phyloP scores from a whole-genome alignment of 2,888 invertebrate genomes.

The Cephus sareptanus region DNA sequence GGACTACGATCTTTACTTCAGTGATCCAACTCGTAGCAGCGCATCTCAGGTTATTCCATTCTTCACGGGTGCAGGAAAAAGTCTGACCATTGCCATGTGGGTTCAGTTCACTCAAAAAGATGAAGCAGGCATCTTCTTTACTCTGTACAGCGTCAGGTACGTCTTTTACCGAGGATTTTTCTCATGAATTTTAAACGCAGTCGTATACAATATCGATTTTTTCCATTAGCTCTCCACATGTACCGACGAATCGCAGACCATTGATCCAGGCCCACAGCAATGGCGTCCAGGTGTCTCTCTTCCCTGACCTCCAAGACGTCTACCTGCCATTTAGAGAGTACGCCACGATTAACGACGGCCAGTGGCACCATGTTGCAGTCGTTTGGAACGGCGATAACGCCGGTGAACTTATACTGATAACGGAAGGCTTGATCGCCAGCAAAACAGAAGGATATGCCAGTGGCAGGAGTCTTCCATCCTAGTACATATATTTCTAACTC shows the following conservation, averaged over 20 bases:
- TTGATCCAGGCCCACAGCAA: constrained; percentile 92
- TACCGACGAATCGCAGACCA: constrained; percentile 81
- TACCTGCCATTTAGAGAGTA: constrained; percentile 92
- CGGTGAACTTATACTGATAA: constrained; percentile 88
- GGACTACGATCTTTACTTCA: constrained; percentile 97
- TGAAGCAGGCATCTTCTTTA: constrained; percentile 94
- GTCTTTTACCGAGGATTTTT: constrained; percentile 34
- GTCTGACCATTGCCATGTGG: constrained; percentile 94
- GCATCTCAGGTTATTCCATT: constrained; percentile 95
- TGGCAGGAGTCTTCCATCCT: constrained; percentile 83
- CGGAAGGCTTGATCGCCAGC: constrained; percentile 95
- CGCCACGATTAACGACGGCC: constrained; percentile 94
- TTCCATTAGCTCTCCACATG: constrained; percentile 77
- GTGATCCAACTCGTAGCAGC: constrained; percentile 88
- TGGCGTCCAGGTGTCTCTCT: constrained; percentile 91
- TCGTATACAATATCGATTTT: background rate
- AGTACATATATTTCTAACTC: constrained; percentile 67
- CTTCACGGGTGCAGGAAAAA: constrained; percentile 79
- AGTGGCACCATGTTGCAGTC: constrained; percentile 95
- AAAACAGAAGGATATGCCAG: constrained; percentile 90
- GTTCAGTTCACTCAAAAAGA: constrained; percentile 93
- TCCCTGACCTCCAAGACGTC: constrained; percentile 88
- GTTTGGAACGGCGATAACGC: constrained; percentile 93
- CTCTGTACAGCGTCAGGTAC: constrained; percentile 89
- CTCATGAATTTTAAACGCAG: too few relatives aligned